phyloP scores from a whole-genome alignment of 2,113 vertebrate genomes.

The Ciconia boyciana region DNA sequence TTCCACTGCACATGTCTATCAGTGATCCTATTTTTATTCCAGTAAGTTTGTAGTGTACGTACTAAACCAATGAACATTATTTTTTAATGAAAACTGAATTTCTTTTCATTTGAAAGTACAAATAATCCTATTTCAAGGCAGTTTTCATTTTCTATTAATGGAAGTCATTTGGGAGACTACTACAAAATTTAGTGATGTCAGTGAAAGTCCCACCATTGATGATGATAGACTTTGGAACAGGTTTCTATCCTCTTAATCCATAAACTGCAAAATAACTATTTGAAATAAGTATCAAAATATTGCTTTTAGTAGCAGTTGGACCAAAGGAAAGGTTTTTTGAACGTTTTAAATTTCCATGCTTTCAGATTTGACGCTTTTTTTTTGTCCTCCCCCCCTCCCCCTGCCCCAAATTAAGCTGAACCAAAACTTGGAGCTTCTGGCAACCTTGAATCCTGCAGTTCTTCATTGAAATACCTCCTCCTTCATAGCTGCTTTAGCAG shows the following conservation, averaged over 20 bases:
- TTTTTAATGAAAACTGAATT: not conserved
- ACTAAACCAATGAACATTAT: not conserved
- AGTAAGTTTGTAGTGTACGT: not conserved
- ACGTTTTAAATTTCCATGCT: not conserved
- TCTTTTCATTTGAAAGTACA: not conserved
- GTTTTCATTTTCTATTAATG: not conserved
- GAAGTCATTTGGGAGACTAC: not conserved
- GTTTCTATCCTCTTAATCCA: not conserved
- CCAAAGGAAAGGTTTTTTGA: not conserved
- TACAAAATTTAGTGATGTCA: not conserved
- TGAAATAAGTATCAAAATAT: not conserved
- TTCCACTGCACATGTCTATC: not conserved
- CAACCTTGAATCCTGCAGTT: not conserved
- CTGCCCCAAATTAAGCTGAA: rapidly evolving
- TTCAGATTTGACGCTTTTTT: not conserved
- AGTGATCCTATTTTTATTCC: not conserved
- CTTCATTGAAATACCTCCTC: not conserved
- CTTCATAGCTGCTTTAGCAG: not conserved
- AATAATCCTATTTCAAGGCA: not conserved
- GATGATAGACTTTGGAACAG: not conserved
- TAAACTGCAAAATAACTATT: not conserved
- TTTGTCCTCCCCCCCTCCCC: rapidly evolving
- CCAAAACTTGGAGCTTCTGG: not conserved
- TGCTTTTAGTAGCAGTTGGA: not conserved
- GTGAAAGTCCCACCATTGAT: not conserved